phyloP scores from a whole-genome alignment of 2,888 invertebrate species.

The Eupelmus urozonus region DNA sequence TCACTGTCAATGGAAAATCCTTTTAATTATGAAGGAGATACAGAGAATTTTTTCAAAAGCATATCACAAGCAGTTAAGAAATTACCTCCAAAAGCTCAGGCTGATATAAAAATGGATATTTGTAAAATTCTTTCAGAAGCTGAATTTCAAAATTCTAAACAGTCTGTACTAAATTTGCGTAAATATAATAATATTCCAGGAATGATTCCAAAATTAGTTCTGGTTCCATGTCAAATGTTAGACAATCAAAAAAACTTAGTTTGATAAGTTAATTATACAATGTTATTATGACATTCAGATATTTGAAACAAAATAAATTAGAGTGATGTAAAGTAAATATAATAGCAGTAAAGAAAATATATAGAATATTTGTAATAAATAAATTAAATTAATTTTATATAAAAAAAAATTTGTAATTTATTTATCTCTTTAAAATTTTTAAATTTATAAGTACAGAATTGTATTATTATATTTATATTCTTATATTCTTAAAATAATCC shows the following conservation, averaged over 20 bases:
- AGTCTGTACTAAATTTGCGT: constrained; percentile 63
- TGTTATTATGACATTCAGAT: no score
- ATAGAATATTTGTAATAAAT: no score
- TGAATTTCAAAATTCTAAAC: constrained; percentile 66
- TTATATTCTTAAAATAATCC: no score
- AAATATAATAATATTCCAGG: constrained; percentile 68
- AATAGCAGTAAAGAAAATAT: no score
- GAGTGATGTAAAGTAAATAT: no score
- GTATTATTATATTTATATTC: no score
- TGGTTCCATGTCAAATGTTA: constrained; percentile 74
- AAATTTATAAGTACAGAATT: no score
- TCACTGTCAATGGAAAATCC: constrained; percentile 22
- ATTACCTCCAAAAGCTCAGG: constrained; percentile 71
- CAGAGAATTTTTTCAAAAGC: constrained; percentile 73
- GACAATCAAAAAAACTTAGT: constrained; percentile 64
- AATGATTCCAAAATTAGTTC: constrained; percentile 73
- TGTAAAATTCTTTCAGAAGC: constrained; percentile 72
- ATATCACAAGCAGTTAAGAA: constrained; percentile 72
- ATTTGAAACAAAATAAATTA: no score
- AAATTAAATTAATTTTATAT: no score
- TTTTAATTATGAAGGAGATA: constrained; percentile 64
- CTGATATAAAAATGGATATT: constrained; percentile 73
- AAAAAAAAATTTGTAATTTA: no score
- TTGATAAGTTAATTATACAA: no score
- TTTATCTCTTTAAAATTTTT: no score